Percentiles rank a stretch among this genome's conserved stretches.
phyloP scores from a whole-genome alignment of 2,888 invertebrate species.

The Antheraea assamensis region DNA sequence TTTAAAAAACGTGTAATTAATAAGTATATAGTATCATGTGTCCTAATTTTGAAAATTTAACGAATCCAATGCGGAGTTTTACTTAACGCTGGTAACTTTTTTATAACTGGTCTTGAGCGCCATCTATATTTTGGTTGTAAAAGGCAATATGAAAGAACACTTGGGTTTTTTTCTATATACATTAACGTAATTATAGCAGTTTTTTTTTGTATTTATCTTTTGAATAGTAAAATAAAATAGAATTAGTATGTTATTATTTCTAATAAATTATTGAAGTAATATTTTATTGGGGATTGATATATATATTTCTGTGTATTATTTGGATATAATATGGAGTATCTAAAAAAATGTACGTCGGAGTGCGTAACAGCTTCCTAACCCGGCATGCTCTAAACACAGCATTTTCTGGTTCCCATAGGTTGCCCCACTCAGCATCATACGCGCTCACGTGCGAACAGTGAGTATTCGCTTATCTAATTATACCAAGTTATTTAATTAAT shows the following conservation, averaged over 20 bases:
- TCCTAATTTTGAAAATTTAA: too few species aligned
- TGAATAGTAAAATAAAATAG: background rate
- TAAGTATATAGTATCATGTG: background rate
- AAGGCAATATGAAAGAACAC: background rate
- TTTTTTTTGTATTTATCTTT: background rate
- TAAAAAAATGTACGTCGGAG: slow-evolving; percentile 27
- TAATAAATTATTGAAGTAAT: background rate
- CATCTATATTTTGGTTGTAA: background rate
- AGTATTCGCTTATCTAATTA: slow-evolving; percentile 75
- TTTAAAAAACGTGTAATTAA: background rate
- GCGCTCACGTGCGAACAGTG: slow-evolving; percentile 86
- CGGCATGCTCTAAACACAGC: slow-evolving; percentile 80
- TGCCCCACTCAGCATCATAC: slow-evolving; percentile 83
- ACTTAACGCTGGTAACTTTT: background rate
- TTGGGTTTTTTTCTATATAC: too few species aligned
- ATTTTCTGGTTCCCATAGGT: slow-evolving; percentile 80
- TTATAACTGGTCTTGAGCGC: background rate
- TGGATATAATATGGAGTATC: slow-evolving; percentile 1
- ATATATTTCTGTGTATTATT: background rate
- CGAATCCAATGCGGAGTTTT: background rate
- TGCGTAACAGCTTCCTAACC: slow-evolving; percentile 75
- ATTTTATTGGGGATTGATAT: background rate
- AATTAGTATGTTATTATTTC: background rate
- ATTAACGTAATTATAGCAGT: background rate
- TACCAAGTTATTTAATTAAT: slow-evolving; percentile 41